Conservation (phyloP, 2,797 vertebrate species). For the Rhincodon typus region DNA sequence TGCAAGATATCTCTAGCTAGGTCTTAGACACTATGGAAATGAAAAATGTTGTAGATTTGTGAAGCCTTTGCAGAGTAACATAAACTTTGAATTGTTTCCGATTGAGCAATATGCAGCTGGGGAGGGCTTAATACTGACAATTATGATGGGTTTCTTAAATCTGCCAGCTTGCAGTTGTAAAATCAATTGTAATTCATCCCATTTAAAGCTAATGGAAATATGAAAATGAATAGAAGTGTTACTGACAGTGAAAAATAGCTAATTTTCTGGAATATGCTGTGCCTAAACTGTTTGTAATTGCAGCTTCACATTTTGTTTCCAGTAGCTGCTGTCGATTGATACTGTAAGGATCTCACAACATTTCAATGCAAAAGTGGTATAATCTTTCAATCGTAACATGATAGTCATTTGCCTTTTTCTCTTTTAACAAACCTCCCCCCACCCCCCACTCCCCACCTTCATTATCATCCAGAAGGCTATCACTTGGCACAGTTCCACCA, state of each 20-base stretch:
- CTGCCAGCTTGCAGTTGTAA: constrained; percentile 12
- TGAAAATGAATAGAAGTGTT: constrained; percentile 27
- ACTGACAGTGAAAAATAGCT: constrained; percentile 29
- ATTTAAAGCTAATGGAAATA: constrained; percentile 30
- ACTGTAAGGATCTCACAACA: background rate
- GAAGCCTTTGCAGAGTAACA: background rate
- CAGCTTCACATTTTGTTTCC: constrained; percentile 16
- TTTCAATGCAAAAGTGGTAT: background rate
- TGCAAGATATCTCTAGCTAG: background rate
- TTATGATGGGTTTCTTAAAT: background rate
- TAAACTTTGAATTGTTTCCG: background rate
- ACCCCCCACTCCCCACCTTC: background rate
- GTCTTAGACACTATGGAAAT: background rate
- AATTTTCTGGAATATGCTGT: constrained; percentile 28
- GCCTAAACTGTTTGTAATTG: constrained; percentile 28
- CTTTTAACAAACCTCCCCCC: background rate
- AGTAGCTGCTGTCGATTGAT: constrained; percentile 1
- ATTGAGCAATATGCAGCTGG: background rate
- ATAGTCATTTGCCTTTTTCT: background rate
- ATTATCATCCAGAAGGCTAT: background rate
- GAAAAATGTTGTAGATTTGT: background rate
- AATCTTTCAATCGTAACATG: background rate
- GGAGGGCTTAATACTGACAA: constrained; percentile 8
- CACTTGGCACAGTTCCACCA: background rate
- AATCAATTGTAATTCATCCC: constrained; percentile 31